Evolutionary conservation across 2,888 invertebrate species (phyloP), one percentile per base, ranked within the genome.

Genomic region (Coelinius sp.): DNA sequence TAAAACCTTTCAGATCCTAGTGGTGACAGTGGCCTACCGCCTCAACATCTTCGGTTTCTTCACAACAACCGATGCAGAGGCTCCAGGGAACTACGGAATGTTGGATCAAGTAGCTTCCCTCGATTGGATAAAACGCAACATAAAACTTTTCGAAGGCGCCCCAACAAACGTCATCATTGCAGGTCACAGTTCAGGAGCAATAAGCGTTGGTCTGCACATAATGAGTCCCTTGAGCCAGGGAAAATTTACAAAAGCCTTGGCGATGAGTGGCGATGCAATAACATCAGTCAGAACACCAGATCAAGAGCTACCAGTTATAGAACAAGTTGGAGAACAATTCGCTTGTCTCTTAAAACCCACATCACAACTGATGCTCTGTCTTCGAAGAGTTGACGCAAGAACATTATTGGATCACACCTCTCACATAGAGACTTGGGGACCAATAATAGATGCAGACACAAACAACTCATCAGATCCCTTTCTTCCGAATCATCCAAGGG

Each of bases 41-140:
- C 88, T 95, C 59, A 94, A 93, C 85, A 93, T 95, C 75, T 92
- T 95, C 78, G 95, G 95, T n/a, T 95, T 95, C 84, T 92, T 95
- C 82, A 93, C 94, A 14, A 93, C 94, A 5, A 90, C 92, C 79
- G 95, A 95, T 82, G 92, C 92, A 5, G 94, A 93, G 85, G 92
- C 94, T 4, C 90, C 93, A 0, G 95, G 95, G 0, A 95, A 95
- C 85, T 94, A 91, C 78, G 95, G 95, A 0, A 88, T 95, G 75
- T 90, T 94, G 88, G 95, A 95, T 82, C 95, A 95, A 88, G 92
- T 94, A 25, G 95, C 95, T 0, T 93, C 94, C 0, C 88, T 95
- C 69, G 90, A 90, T 78, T 95, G 95, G 95, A 91, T 95, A 0
- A 93, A 93, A 80, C 91, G 90, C 76, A 94, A 94, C 82, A 94